Evolutionary conservation across 92 coral and sea anemone genomes (phyloP).

Genomic region (Palythoa grandiflora): DNA sequence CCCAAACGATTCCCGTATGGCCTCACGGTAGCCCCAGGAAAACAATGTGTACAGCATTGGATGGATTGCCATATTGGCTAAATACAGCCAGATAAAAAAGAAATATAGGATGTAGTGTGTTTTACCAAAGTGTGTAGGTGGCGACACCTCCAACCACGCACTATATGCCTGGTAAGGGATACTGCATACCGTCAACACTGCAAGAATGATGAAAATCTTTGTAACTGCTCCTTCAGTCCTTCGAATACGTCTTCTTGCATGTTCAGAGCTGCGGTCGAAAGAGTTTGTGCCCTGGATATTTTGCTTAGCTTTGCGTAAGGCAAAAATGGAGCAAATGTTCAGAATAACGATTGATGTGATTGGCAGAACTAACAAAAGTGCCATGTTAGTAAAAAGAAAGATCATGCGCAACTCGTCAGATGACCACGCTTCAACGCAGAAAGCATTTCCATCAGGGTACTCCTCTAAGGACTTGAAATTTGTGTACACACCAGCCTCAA

Average conservation of each 20-base stretch:
- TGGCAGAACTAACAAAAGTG: conserved; percentile 1
- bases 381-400: conserved; percentile 28
- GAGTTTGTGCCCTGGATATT: conserved; percentile 22
- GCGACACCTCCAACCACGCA: background rate
- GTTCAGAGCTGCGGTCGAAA: conserved; percentile 45
- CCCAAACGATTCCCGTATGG: conserved; percentile 27
- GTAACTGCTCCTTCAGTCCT: conserved; percentile 29
- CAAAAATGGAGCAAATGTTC: conserved; percentile 18
- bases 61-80: conserved; percentile 39
- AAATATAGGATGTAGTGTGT: background rate
- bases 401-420: conserved; percentile 1
- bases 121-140: background rate
- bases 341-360: background rate
- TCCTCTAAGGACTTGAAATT: conserved; percentile 26
- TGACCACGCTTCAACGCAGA: conserved; percentile 28
- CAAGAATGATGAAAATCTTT: conserved; percentile 24
- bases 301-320: conserved; percentile 13
- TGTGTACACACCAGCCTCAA: conserved; percentile 23
- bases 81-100: conserved; percentile 18
- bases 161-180: conserved; percentile 33
- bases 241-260: conserved; percentile 18
- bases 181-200: background rate
- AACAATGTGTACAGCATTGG: conserved; percentile 23
- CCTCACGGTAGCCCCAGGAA: conserved; percentile 38
- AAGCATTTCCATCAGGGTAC: conserved; percentile 17